phyloP scores from a whole-genome alignment of 23 tunicate genomes.

The Ciona savignyi region DNA sequence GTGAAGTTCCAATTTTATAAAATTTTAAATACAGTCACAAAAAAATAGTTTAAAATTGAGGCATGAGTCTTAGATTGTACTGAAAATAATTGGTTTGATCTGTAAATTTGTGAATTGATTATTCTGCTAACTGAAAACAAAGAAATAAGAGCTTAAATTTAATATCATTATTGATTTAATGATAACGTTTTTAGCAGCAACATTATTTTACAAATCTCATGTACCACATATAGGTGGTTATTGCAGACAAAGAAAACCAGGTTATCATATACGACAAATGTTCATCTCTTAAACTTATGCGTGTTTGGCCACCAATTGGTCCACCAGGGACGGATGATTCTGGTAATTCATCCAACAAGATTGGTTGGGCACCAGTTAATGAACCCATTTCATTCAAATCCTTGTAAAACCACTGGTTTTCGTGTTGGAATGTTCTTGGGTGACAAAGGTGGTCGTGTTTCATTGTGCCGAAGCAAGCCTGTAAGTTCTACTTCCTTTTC shows the following conservation, averaged over 20 bases:
- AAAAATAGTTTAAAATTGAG: no score
- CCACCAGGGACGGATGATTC: conserved; percentile 29
- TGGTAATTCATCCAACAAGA: conserved; percentile 57
- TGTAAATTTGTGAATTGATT: no score
- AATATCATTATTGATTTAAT: no score
- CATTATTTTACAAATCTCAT: conserved; percentile 31
- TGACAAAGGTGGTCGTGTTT: conserved; percentile 27
- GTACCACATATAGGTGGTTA: conserved; percentile 63
- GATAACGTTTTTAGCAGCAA: no score
- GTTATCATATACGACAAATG: conserved; percentile 80
- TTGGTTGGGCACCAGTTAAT: conserved; percentile 39
- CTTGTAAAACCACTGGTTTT: conserved; percentile 36
- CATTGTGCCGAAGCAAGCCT: conserved; percentile 61
- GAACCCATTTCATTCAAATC: conserved; percentile 68
- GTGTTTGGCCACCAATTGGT: conserved; percentile 97
- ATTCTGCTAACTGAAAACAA: no score
- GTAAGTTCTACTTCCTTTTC: conserved; percentile 31
- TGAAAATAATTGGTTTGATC: no score
- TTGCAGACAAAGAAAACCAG: conserved; percentile 65
- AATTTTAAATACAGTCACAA: no score
- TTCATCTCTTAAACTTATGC: conserved; percentile 65
- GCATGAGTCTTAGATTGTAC: no score
- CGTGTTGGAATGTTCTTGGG: conserved; percentile 25
- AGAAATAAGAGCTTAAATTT: no score
- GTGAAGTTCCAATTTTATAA: no score